Base-by-base conservation (phyloP, 2,888 invertebrate genomes). In the Tholera decimalis region DNA sequence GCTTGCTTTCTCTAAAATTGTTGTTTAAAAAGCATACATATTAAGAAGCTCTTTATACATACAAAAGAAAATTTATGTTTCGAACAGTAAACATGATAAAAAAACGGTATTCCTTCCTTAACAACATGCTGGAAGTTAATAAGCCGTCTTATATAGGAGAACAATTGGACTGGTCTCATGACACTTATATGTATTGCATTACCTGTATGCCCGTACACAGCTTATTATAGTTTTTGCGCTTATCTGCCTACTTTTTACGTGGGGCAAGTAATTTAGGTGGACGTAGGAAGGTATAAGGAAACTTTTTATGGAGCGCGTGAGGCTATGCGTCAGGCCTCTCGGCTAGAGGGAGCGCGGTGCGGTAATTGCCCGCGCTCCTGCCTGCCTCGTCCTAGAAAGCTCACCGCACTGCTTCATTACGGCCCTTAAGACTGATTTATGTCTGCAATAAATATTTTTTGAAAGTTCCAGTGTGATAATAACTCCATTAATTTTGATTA, bases 401-500 rank as follows among this genome's bases (percentile, higher is more conserved):
- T 91, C 90, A 85, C 85, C 79, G 83, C 85, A 83, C 86, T 83
- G 89, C 90, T 91, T 93, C 94, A 91, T 92, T 93, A 92, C 89
- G 92, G 92, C 94, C 94, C 94, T 95, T 94, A 94, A 90, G 83
- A 91, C 91, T 94, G 95, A 95, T 95, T 94, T 94, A 95, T 94
- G 91, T 85, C 75, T 74, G 91, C 86, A 92, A 94, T 95, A 95
- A 95, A 94, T 94, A 93, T 92, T 94, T 94, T 95, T 93, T 94
- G 94, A 93, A 95, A 95, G 94, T 94, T 92, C 82, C 88, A 92
- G 92, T 93, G 93, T 93, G 94, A 95, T 95, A 95, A 95, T 94
- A 94, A 95, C 94, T 95, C 94, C 95, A 95, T 95, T 95, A 94
- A 95, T 94, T 93, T 95, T 95, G 95, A 95, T 95, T 93, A 92